phyloP scores from a whole-genome alignment of 1,140 invertebrate species.

The Polypedilum pembai region DNA sequence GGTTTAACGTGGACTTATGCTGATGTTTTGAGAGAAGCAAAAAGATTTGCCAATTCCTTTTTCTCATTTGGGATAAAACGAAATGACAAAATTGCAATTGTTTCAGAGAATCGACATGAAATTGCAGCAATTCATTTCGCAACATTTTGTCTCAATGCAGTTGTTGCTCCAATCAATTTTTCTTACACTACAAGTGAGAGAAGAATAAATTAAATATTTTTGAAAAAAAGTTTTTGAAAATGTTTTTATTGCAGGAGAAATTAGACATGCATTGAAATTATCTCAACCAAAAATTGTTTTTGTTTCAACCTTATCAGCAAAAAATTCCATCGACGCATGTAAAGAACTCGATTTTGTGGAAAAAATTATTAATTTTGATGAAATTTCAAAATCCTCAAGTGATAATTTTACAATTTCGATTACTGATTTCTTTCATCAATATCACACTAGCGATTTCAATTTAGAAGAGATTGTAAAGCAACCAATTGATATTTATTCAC shows the following conservation, averaged over 20 bases:
- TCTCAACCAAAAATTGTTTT: not conserved
- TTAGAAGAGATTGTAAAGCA: too few relatives aligned
- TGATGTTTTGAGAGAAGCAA: not conserved
- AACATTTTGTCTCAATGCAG: slow-evolving; percentile 48
- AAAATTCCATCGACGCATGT: slow-evolving; percentile 33
- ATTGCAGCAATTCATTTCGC: slow-evolving; percentile 48
- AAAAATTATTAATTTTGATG: slow-evolving; percentile 44
- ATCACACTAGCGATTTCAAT: too few relatives aligned
- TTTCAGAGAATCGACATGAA: slow-evolving; percentile 53
- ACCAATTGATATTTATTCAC: too few relatives aligned
- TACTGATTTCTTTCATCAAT: too few relatives aligned
- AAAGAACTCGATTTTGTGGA: slow-evolving; percentile 36
- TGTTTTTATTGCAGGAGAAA: not conserved
- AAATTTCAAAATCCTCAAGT: slow-evolving; percentile 61
- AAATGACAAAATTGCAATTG: slow-evolving; percentile 51
- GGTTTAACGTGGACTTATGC: not conserved
- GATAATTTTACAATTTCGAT: too few relatives aligned
- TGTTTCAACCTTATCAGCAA: not conserved
- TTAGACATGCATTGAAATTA: not conserved
- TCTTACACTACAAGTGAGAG: slow-evolving; percentile 51
- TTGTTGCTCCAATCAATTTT: slow-evolving; percentile 52
- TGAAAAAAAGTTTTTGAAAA: not conserved
- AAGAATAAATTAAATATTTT: not conserved
- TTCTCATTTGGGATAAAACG: slow-evolving; percentile 26
- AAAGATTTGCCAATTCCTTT: not conserved